These are phyloP conservation scores for Notothenia rossii DNA, from an alignment of 2,113 vertebrate genomes.

Conservation along the genomic window DNA sequence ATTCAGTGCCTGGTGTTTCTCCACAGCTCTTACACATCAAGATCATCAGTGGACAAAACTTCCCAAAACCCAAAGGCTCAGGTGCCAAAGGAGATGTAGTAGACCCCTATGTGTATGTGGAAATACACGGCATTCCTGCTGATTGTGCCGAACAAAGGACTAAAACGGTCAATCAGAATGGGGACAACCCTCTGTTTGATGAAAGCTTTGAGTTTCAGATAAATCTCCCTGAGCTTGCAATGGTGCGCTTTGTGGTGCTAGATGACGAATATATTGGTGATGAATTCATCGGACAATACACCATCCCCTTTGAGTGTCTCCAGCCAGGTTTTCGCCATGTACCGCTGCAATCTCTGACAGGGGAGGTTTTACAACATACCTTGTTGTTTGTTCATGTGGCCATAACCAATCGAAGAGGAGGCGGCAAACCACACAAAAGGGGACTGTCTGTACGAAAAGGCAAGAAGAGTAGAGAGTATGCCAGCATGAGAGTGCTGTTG, in stretches of 20 bases:
- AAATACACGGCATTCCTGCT: slow-evolving; percentile 97
- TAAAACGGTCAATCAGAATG: slow-evolving; percentile 96
- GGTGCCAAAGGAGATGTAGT: slow-evolving; percentile 98
- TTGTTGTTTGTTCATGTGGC: slow-evolving; percentile 97
- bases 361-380: slow-evolving; percentile 92
- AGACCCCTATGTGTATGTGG: slow-evolving; percentile 97
- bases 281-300: slow-evolving; percentile 97
- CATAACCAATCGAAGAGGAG: slow-evolving; percentile 96
- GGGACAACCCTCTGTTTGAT: slow-evolving; percentile 96
- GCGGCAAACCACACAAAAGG: slow-evolving; percentile 96
- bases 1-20: slow-evolving; percentile 96
- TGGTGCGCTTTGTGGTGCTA: slow-evolving; percentile 97
- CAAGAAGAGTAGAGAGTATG: slow-evolving; percentile 94
- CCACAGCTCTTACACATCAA: slow-evolving; percentile 98
- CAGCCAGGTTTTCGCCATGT: slow-evolving; percentile 96
- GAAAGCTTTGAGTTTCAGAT: slow-evolving; percentile 99
- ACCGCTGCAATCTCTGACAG: slow-evolving; percentile 93
- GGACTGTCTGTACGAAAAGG: slow-evolving; percentile 96
- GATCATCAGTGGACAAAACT: slow-evolving; percentile 98
- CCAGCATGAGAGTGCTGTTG: slow-evolving; percentile 93
- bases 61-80: slow-evolving; percentile 98
- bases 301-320: slow-evolving; percentile 97
- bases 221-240: slow-evolving; percentile 96
- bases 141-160: slow-evolving; percentile 98
- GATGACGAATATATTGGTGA: slow-evolving; percentile 99